Conservation (phyloP, 2,888 invertebrate genomes). For the Xestia xanthographa region DNA sequence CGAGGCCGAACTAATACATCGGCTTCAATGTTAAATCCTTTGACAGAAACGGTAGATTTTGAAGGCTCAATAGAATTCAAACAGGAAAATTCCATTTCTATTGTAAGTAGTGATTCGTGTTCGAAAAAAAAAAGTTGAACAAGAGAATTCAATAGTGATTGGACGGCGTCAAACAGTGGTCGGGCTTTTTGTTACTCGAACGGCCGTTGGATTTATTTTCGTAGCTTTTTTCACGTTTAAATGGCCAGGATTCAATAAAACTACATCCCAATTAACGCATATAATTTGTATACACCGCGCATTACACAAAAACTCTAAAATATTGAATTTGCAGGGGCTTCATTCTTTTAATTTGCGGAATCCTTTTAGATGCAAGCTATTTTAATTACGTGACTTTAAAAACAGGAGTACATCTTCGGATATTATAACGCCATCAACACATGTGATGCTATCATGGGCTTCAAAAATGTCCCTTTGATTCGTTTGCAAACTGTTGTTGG, state of each 20-base stretch:
- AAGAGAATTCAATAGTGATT: conserved; percentile 51
- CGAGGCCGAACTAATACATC: neutral
- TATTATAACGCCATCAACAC: neutral
- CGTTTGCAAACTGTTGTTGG: neutral
- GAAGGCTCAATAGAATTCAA: conserved; percentile 34
- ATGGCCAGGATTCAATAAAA: neutral
- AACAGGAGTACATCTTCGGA: neutral
- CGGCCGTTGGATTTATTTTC: conserved; percentile 23
- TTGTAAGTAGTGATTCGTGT: conserved; percentile 23
- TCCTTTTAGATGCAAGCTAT: neutral
- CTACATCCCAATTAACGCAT: too few relatives aligned
- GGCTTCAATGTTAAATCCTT: conserved; percentile 26
- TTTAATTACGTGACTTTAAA: neutral
- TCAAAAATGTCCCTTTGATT: neutral
- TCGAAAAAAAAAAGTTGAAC: conserved; percentile 42
- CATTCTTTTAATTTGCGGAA: neutral
- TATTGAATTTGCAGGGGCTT: too few relatives aligned
- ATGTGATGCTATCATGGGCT: neutral
- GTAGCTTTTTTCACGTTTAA: neutral
- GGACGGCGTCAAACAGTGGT: conserved; percentile 21
- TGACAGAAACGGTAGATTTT: conserved; percentile 11
- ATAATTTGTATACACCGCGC: too few relatives aligned
- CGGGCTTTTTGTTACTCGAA: conserved; percentile 34
- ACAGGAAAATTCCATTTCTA: conserved; percentile 55
- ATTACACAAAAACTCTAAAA: too few relatives aligned